Evolutionary conservation across 2,888 invertebrate genomes (phyloP).

Genomic region (Marasmarcha lunaedactyla): DNA sequence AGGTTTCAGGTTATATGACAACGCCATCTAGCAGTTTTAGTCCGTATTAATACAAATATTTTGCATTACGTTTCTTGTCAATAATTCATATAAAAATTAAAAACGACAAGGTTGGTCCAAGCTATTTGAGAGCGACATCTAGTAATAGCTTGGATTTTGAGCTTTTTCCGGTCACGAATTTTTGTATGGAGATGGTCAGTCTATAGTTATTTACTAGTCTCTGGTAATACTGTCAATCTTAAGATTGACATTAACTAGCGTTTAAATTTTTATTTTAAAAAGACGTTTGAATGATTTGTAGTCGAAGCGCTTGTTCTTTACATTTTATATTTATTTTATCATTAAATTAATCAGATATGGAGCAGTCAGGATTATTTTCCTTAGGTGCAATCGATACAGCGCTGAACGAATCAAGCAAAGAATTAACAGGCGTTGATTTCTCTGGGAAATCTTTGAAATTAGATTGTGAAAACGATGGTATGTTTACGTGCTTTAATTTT

Average conservation of each 20-base stretch:
- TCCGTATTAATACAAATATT: too few species aligned
- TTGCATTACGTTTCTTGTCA: too few species aligned
- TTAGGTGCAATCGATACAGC: slow-evolving; percentile 66
- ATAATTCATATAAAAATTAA: too few species aligned
- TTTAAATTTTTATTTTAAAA: neutral
- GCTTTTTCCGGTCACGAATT: too few species aligned
- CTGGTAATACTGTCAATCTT: neutral
- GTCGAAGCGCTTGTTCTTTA: neutral
- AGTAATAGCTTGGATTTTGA: too few species aligned
- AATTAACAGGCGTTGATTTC: slow-evolving; percentile 79
- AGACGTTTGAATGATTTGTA: neutral
- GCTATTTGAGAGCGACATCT: too few species aligned
- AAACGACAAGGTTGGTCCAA: too few species aligned
- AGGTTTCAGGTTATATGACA: too few species aligned
- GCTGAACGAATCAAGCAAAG: slow-evolving; percentile 48
- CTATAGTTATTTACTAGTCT: too few species aligned
- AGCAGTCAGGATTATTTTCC: slow-evolving; percentile 35
- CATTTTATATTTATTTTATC: neutral
- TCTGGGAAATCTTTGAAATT: slow-evolving; percentile 84
- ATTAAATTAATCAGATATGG: neutral
- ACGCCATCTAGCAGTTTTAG: too few species aligned
- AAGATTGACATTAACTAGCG: neutral
- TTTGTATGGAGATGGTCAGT: too few species aligned
- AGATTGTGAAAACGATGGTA: slow-evolving; percentile 84
- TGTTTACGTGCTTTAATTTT: too few species aligned